A percentile compares a stretch with the other conserved stretches of the same genome.
phyloP scores from a whole-genome alignment of 2,113 vertebrate species.

The Stegastes partitus region DNA sequence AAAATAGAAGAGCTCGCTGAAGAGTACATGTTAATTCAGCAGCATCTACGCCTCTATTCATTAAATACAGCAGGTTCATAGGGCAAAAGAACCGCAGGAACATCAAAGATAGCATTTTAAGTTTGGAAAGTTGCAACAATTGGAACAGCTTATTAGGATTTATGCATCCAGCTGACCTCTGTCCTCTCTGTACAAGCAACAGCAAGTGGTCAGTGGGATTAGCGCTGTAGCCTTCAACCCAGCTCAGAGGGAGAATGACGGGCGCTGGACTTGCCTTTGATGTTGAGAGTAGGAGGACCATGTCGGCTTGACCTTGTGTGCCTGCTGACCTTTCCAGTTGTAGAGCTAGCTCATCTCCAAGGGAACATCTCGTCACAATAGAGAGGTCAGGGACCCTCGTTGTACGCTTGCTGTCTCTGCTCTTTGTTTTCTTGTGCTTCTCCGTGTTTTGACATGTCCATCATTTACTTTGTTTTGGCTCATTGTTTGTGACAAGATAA shows the following conservation, averaged over 20 bases:
- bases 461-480: slow-evolving; percentile 30
- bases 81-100: slow-evolving; percentile 9
- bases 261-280: slow-evolving; percentile 78
- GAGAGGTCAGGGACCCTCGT: slow-evolving; percentile 63
- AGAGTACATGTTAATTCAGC: slow-evolving; percentile 35
- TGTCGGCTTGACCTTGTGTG: slow-evolving; percentile 77
- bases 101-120: slow-evolving; percentile 61
- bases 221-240: slow-evolving; percentile 65
- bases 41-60: slow-evolving; percentile 33
- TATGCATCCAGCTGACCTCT: slow-evolving; percentile 69
- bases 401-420: slow-evolving; percentile 43
- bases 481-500: slow-evolving; percentile 12
- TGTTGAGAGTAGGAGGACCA: slow-evolving; percentile 58
- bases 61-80: slow-evolving; percentile 41
- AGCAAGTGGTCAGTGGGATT: slow-evolving; percentile 64
- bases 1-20: slow-evolving; percentile 15
- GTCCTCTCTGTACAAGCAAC: slow-evolving; percentile 45
- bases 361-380: slow-evolving; percentile 59
- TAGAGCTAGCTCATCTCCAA: slow-evolving; percentile 62
- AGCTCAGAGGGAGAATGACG: slow-evolving; percentile 59
- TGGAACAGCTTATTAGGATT: slow-evolving; percentile 54
- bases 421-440: slow-evolving; percentile 52
- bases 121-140: slow-evolving; percentile 44
- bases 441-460: slow-evolving; percentile 47
- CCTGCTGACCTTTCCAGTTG: slow-evolving; percentile 75